These are phyloP conservation scores for Eristalis pertinax DNA, from an alignment of 2,888 invertebrate genomes.

Conservation along the genomic window DNA sequence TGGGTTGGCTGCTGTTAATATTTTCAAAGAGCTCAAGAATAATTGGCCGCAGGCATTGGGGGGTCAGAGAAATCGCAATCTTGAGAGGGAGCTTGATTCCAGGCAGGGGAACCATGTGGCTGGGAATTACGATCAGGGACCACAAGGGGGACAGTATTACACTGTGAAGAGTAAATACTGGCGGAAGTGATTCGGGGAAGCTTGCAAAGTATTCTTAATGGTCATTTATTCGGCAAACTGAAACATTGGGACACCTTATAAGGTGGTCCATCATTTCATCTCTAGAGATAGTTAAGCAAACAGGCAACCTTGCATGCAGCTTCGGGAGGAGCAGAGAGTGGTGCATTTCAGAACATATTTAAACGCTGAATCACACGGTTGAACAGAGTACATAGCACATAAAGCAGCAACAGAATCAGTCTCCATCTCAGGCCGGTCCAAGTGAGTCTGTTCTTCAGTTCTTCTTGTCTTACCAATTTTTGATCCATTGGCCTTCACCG, in stretches of 20 bases:
- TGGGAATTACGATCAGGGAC: constrained; percentile 36
- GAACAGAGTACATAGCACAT: too few species aligned
- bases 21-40: constrained; percentile 76
- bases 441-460: too few species aligned
- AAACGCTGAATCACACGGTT: too few species aligned
- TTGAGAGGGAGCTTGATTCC: background rate
- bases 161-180: constrained; percentile 13
- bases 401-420: too few species aligned
- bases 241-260: background rate
- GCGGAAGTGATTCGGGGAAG: constrained; percentile 1
- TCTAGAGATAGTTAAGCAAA: too few species aligned
- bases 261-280: background rate
- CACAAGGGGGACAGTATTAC: background rate
- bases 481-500: too few species aligned
- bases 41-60: constrained; percentile 31
- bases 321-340: too few species aligned
- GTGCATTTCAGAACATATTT: too few species aligned
- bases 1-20: constrained; percentile 78
- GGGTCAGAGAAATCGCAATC: background rate
- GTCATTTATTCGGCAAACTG: background rate
- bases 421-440: too few species aligned
- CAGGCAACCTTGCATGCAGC: too few species aligned
- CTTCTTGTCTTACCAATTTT: too few species aligned
- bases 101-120: constrained; percentile 1
- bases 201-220: background rate